Conservation (phyloP, 2,797 vertebrate genomes). For the Vultur gryphus region DNA sequence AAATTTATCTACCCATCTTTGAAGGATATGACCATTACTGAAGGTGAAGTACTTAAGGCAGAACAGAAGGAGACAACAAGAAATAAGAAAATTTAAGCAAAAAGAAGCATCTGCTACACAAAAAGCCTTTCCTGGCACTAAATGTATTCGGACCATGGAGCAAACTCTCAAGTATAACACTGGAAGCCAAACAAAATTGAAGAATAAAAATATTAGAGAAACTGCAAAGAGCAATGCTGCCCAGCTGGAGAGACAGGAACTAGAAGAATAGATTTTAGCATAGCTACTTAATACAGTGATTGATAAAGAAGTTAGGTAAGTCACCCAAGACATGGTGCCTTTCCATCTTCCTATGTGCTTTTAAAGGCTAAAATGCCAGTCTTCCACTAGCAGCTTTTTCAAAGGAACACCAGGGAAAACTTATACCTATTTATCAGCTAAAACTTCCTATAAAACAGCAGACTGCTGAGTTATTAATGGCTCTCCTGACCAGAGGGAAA, state of each 20-base stretch:
- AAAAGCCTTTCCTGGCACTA: not conserved
- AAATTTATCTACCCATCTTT: not conserved
- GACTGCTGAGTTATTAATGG: constrained; percentile 56
- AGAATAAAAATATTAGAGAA: not conserved
- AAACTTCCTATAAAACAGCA: constrained; percentile 32
- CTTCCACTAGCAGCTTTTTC: not conserved
- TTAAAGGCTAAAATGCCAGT: not conserved
- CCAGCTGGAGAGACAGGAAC: not conserved
- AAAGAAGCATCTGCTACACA: not conserved
- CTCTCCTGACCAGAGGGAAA: constrained; percentile 42
- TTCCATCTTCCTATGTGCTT: not conserved
- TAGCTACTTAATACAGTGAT: not conserved
- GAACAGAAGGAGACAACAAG: not conserved
- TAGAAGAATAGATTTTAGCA: not conserved
- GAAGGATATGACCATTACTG: not conserved
- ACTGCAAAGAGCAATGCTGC: not conserved
- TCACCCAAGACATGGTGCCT: not conserved
- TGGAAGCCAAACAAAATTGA: not conserved
- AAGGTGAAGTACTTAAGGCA: not conserved
- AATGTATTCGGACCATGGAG: not conserved
- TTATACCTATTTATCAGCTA: constrained; percentile 19
- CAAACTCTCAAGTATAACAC: not conserved
- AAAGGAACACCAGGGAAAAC: constrained; percentile 37
- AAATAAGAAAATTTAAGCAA: not conserved
- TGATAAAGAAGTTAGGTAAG: not conserved